A percentile compares a stretch with the other conserved stretches of the same genome.
phyloP scores from a whole-genome alignment of 2,797 vertebrate species.

The Podargus strigoides region DNA sequence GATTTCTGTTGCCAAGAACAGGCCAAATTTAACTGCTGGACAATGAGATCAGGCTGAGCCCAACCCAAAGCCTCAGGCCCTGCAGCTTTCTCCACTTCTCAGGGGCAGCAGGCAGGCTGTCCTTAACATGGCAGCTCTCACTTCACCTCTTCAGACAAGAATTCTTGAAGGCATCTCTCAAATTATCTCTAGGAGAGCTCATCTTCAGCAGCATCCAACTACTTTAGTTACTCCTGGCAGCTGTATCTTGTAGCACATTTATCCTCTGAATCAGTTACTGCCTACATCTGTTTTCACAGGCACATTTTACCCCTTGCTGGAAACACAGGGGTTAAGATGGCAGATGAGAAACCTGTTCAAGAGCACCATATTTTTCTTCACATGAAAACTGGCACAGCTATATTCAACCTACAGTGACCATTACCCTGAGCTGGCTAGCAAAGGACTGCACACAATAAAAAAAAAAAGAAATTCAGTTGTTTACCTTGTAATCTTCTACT shows the following conservation, averaged over 20 bases:
- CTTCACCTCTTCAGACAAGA: not conserved
- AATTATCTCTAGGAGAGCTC: not conserved
- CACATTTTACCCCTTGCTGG: not conserved
- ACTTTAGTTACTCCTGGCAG: not conserved
- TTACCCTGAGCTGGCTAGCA: not conserved
- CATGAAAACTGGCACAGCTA: not conserved
- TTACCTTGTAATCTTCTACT: constrained; percentile 95
- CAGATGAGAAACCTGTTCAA: not conserved
- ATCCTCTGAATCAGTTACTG: not conserved
- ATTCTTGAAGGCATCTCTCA: not conserved
- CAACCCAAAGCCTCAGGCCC: not conserved
- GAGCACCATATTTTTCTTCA: not conserved
- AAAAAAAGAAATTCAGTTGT: not conserved
- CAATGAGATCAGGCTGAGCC: not conserved
- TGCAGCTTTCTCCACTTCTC: not conserved
- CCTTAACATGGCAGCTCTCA: not conserved
- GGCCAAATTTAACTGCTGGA: not conserved
- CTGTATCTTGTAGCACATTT: not conserved
- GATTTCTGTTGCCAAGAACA: not conserved
- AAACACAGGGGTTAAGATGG: not conserved
- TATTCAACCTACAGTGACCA: not conserved
- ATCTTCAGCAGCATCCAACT: not conserved
- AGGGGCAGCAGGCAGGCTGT: not conserved
- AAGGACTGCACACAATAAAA: not conserved
- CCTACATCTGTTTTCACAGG: not conserved